These are phyloP conservation scores for Rafetus swinhoei DNA, from an alignment of 2,113 vertebrate genomes.

Conservation along the genomic window DNA sequence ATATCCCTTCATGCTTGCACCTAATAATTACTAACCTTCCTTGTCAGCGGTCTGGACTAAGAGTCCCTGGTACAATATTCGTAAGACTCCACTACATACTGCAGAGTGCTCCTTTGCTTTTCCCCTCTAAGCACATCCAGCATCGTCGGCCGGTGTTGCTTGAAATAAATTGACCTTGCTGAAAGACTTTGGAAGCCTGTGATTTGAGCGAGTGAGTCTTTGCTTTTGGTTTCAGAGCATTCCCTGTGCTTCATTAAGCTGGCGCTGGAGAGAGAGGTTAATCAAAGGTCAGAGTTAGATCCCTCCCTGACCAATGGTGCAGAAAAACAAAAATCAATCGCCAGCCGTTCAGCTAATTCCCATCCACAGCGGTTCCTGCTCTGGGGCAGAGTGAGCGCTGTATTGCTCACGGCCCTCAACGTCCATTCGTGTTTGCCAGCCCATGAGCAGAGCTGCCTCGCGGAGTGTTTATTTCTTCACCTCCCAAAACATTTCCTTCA, in stretches of 20 bases:
- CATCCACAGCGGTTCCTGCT: not conserved
- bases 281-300: constrained; percentile 17
- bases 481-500: not conserved
- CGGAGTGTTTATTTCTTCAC: fast-evolving
- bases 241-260: constrained; percentile 61
- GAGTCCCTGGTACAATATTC: fast-evolving
- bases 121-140: not conserved
- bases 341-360: not conserved
- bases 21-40: not conserved
- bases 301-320: not conserved
- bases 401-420: not conserved
- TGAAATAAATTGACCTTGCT: fast-evolving
- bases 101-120: fast-evolving
- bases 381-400: not conserved
- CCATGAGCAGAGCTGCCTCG: fast-evolving
- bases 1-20: not conserved
- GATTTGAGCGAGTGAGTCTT: fast-evolving
- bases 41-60: not conserved
- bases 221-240: not conserved
- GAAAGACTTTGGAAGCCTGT: fast-evolving
- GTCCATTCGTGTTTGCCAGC: not conserved
- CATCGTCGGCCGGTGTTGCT: fast-evolving
- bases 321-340: constrained; percentile 46
- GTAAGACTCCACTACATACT: fast-evolving
- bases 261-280: constrained; percentile 38